Evolutionary conservation across 2,797 vertebrate species (phyloP).

Genomic region (Gorsachius magnificus): DNA sequence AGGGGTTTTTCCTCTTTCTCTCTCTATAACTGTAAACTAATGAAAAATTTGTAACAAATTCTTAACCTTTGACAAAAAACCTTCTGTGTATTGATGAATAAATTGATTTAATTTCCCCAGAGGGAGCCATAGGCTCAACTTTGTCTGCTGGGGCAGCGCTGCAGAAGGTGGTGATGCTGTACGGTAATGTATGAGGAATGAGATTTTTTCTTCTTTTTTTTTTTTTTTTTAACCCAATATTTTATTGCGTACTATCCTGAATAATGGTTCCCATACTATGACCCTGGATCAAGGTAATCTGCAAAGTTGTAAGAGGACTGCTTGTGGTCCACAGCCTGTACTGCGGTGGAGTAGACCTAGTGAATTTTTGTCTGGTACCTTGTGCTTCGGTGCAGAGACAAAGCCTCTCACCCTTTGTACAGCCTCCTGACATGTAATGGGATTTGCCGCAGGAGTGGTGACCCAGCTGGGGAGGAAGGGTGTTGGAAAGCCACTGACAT

Average conservation of each 20-base stretch:
- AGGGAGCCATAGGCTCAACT: not conserved
- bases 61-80: not conserved
- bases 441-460: not conserved
- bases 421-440: not conserved
- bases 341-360: accelerated
- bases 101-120: constrained; percentile 10
- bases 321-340: not conserved
- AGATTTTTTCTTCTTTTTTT: not conserved
- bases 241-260: not conserved
- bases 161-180: not conserved
- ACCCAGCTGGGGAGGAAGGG: not conserved
- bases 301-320: not conserved
- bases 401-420: not conserved
- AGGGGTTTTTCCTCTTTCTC: not conserved
- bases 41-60: not conserved
- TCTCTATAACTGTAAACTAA: not conserved
- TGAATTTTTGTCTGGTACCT: not conserved
- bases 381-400: accelerated
- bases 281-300: not conserved
- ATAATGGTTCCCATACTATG: not conserved
- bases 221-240: not conserved
- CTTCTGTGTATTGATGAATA: not conserved
- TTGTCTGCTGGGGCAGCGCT: not conserved
- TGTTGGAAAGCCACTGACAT: not conserved
- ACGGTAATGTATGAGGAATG: not conserved